phyloP scores from a whole-genome alignment of 2,113 vertebrate species.

The Lasiurus cinereus region DNA sequence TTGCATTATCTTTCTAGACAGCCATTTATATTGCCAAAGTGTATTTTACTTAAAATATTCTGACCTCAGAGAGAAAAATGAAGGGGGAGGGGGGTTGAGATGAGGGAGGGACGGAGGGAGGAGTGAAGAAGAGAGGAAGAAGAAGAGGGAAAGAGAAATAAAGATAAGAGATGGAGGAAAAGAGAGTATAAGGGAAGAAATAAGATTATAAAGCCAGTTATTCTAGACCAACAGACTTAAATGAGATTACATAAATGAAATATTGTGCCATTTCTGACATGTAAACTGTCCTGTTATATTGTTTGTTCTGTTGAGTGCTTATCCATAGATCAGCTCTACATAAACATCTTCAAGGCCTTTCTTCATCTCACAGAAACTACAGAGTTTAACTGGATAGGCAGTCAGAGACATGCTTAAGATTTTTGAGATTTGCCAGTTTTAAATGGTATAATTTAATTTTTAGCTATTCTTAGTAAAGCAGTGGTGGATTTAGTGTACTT shows the following conservation, averaged over 20 bases:
- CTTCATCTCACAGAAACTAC: background rate
- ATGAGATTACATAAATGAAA: background rate
- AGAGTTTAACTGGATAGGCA: background rate
- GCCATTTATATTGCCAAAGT: background rate
- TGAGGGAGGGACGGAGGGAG: too few relatives aligned
- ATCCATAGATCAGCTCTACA: too few relatives aligned
- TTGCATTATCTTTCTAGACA: background rate
- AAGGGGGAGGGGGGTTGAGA: too few relatives aligned
- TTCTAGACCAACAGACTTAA: background rate
- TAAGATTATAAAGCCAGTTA: background rate
- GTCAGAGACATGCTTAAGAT: background rate
- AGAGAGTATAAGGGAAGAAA: background rate
- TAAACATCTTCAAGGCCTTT: background rate
- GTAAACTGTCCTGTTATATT: background rate
- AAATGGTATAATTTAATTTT: background rate
- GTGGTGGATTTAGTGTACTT: background rate
- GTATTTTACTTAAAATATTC: constrained; percentile 13
- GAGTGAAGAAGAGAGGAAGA: too few relatives aligned
- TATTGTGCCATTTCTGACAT: background rate
- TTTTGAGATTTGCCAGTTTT: background rate
- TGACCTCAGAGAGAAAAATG: background rate
- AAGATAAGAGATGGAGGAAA: background rate
- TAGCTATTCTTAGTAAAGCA: background rate
- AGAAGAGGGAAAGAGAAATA: background rate
- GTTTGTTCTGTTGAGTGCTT: background rate